Evolutionary conservation across 2,113 vertebrate species (phyloP), one percentile per base, ranked within the genome.

Genomic region (Loxodonta africana): DNA sequence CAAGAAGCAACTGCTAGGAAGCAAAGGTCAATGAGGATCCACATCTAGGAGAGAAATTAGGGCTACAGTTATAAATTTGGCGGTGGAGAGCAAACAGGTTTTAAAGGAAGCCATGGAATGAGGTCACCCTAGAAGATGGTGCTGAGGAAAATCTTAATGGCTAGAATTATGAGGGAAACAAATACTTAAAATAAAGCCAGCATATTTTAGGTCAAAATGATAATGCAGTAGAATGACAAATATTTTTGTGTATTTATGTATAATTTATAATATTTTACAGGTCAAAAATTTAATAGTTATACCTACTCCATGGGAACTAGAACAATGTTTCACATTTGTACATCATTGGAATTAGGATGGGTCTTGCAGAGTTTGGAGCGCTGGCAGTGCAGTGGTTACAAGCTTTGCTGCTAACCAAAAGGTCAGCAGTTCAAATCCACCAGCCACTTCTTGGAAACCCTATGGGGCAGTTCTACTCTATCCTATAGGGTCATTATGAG

Each of bases 151-250:
- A 80, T 41, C 23, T 51, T 80, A 63, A 20, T 17, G 9, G 51
- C 80, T 18, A 96, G 84, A 88, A 74, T 67, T 33, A 87, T 62
- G 25, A 63, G 30, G 60, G 51, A 88, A 21, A 85, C 14, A 51
- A 84, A 82, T 21, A 84, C 48, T 81, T 77, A 91, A 53, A 48
- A 84, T 33, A 57, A 81, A 90, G 30, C 41, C 65, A 78, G 63
- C 46, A 88, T 18, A 80, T 63, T 89, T 89, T 57, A 91, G 20
- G 17, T 74, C 69, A 91, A 86, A 95, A 10, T 76, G 17, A 57
- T 67, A 33, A 92, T 65, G 37, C 17, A 83, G 15, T 14, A 41
- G 30, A n/a, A 20, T 83, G 65, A 21, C 74, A 48, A 71, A 23
- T 26, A 25, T 62, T 94, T 94, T 73, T 84, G 57, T 67, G 65